phyloP scores from a whole-genome alignment of 2,888 invertebrate species.

The Drosophila borealis region DNA sequence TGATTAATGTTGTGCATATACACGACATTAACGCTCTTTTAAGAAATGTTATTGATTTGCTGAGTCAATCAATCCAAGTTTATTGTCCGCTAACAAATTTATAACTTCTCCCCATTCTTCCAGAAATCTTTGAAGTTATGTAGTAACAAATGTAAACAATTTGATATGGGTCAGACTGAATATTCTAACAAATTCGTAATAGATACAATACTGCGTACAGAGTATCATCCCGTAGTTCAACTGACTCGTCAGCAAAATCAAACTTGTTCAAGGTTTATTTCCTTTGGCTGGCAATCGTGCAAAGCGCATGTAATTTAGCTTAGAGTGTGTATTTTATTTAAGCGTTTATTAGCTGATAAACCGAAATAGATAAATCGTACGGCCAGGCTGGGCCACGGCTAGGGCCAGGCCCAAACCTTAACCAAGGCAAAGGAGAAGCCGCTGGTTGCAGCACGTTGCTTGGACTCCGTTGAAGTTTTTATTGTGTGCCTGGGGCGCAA shows the following conservation, averaged over 20 bases:
- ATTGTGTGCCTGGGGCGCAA: conserved; percentile 61
- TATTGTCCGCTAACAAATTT: too few species aligned
- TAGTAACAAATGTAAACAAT: too few species aligned
- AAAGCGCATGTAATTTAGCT: conserved; percentile 74
- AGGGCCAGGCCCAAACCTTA: conserved; percentile 16
- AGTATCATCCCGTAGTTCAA: conserved; percentile 11
- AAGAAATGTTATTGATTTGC: too few species aligned
- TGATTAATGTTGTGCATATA: too few species aligned
- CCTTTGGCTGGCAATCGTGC: conserved; percentile 47
- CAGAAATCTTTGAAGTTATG: too few species aligned
- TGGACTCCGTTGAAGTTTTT: conserved; percentile 66
- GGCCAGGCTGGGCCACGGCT: conserved; percentile 7
- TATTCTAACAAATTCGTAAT: not conserved
- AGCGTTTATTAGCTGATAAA: conserved; percentile 81
- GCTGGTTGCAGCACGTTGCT: conserved; percentile 3
- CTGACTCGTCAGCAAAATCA: not conserved
- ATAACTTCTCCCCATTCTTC: too few species aligned
- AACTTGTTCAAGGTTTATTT: conserved; percentile 20
- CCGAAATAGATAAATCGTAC: conserved; percentile 73
- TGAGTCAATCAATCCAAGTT: too few species aligned
- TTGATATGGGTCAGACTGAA: not conserved
- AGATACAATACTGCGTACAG: not conserved
- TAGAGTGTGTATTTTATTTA: conserved; percentile 79
- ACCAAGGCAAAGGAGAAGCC: conserved; percentile 18
- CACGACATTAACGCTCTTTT: too few species aligned